A percentile compares a stretch with the other conserved stretches of the same genome.
Conservation (phyloP, 92 coral and sea anemone species). For the Heteractis magnifica region DNA sequence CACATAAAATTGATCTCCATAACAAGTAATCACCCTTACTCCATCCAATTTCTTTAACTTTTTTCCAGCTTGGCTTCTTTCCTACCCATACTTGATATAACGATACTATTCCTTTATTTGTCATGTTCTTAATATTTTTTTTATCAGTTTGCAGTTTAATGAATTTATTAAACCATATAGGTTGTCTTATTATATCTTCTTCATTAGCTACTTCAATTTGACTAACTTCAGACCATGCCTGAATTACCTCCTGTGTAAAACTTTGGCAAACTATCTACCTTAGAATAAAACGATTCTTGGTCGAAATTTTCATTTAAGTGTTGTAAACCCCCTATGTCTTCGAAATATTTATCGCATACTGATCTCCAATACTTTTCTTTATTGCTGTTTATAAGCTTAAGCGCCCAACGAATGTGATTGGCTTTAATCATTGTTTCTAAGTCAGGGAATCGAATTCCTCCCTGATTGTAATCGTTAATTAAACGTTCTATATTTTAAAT, state of each 20-base stretch:
- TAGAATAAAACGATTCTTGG: too few relatives aligned
- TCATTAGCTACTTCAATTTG: not conserved
- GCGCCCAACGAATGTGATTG: not conserved
- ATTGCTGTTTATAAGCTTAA: not conserved
- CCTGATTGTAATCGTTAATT: not conserved
- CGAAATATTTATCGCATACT: not conserved
- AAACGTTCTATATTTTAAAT: not conserved
- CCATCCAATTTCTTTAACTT: not conserved
- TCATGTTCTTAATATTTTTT: not conserved
- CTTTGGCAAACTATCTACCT: not conserved
- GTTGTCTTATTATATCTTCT: not conserved
- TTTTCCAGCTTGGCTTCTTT: not conserved
- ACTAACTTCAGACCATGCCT: not conserved
- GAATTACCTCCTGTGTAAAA: not conserved
- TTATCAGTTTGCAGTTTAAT: not conserved
- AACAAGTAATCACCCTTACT: too few relatives aligned
- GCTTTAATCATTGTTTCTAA: not conserved
- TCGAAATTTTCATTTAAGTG: not conserved
- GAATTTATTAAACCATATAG: not conserved
- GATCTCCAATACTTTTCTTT: not conserved
- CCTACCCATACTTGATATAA: not conserved
- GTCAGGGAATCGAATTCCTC: not conserved
- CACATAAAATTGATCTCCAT: too few relatives aligned
- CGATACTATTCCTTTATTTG: not conserved
- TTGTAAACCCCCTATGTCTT: not conserved